Evolutionary conservation across 2,113 vertebrate species (phyloP), one percentile per base, ranked within the genome.

Genomic region (Pitta sordida): DNA sequence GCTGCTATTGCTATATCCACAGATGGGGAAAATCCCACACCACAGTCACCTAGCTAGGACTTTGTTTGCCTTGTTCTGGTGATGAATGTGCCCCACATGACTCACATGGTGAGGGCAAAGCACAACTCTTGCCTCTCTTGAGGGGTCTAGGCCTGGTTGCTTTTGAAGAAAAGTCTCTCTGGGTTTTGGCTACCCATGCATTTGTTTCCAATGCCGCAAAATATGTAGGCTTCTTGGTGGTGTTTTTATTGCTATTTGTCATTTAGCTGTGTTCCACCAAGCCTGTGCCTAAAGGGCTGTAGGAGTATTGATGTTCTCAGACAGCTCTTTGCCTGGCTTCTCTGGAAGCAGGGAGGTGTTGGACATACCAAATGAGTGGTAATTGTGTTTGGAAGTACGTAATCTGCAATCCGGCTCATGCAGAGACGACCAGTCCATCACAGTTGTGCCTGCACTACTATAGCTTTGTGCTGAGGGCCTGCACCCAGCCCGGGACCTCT

Each of bases 371-470:
- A 63, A 59, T 36, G 46, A 43, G 46, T 29, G 37, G 29, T 58
- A 51, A 68, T 43, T 0, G 0, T 41, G 32, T 70, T 68, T 83
- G 36, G 68, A 64, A 49, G 43, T 36, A n/a, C n/a, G n/a, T n/a
- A 51, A 46, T 51, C 51, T 59, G 51, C 18, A 4, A 0, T 46
- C 37, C 0, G 0, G 77, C 30, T 58, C 4, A 3, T 0, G 0
- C 22, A 52, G 64, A 86, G 37, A 34, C 27, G 56, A 23, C 34
- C n/a, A 7, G 53, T 32, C 27, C 12, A 2, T 53, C 3, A 1
- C 39, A 30, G 13, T 7, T 5, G 3, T 64, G 76, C 48, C 52
- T 65, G 41, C 15, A 4, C 17, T 55, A 19, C 39, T 20, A 3
- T 24, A 41, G 53, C 51, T 70, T 51, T 4, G 0, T 74, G 29